Evolutionary conservation across 2,888 invertebrate genomes (phyloP), one percentile per base, ranked within the genome.

Genomic region (Synergus umbraculus): DNA sequence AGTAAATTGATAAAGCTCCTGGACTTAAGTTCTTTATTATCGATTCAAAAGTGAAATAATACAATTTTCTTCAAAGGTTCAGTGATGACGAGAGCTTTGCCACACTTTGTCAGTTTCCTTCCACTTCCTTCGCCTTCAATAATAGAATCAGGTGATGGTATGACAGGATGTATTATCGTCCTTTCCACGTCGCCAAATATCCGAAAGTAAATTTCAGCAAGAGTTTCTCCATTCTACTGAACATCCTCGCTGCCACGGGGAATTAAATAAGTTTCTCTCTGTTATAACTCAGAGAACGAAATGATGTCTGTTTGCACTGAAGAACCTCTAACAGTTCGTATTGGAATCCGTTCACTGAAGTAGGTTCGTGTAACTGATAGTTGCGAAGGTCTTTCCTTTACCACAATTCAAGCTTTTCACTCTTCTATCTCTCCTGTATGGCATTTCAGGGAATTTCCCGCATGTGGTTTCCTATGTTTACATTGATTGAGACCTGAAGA

Each of bases 181-280:
- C 8, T 29, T 69, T 69, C 22, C 49, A 49, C 69, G 49, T 69
- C 69, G 29, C 12, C 29, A 49, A 69, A 49, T 29, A 69, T 49
- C 49, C 69, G 15, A 69, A 49, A 69, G 69, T 69, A 46, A 69
- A 69, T 69, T 69, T 69, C 69, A 49, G 22, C 69, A 49, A 44
- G 49, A 69, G 69, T 49, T 46, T 69, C 46, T 69, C 46, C 22
- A 69, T 46, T 69, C 49, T 69, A 29, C 46, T 22, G 13, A 69
- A 69, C 69, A 29, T 69, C 46, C 46, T 49, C 37, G 9, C 22
- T 49, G 29, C 49, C 49, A 15, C 18, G 29, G 46, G 7, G 29
- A 69, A 69, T 69, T 69, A 69, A 69, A 69, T 69, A 69, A 69
- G 69, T 69, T 69, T 69, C 69, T 69, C n/a, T n/a, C n/a, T n/a